Percentiles rank a stretch among this genome's conserved stretches.
Conservation (phyloP, 2,113 vertebrate genomes). For the Climacteris rufus region DNA sequence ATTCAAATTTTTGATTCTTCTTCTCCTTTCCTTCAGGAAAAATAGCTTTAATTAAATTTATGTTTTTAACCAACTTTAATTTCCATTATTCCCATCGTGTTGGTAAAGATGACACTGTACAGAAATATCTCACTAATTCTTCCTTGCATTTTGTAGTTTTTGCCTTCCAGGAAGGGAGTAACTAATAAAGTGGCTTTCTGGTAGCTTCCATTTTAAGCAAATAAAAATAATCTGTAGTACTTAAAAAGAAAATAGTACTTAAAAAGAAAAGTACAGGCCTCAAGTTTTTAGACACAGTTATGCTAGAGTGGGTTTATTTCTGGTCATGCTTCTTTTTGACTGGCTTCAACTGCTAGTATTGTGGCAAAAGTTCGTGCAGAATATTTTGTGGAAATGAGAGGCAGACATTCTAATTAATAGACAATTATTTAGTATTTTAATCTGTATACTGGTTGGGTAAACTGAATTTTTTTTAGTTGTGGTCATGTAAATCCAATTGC, state of each 20-base stretch:
- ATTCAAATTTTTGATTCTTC: neutral
- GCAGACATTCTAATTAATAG: neutral
- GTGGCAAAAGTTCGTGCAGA: neutral
- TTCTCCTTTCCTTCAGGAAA: neutral
- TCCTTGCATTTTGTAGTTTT: neutral
- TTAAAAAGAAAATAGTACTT: neutral
- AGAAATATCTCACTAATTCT: neutral
- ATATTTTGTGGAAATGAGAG: neutral
- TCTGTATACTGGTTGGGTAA: neutral
- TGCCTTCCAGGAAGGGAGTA: neutral
- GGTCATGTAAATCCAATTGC: neutral
- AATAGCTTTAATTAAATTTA: neutral
- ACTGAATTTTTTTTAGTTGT: neutral
- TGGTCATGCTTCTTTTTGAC: neutral
- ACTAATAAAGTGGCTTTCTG: neutral
- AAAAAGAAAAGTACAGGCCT: neutral
- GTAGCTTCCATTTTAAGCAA: neutral
- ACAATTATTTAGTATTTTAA: neutral
- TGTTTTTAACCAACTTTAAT: neutral
- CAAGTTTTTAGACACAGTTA: neutral
- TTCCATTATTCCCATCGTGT: neutral
- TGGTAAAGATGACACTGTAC: neutral
- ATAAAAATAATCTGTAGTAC: neutral
- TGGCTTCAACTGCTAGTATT: neutral
- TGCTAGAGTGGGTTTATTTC: neutral